Base-by-base conservation (phyloP, 2,888 invertebrate genomes). In the Stramonita haemastoma region DNA sequence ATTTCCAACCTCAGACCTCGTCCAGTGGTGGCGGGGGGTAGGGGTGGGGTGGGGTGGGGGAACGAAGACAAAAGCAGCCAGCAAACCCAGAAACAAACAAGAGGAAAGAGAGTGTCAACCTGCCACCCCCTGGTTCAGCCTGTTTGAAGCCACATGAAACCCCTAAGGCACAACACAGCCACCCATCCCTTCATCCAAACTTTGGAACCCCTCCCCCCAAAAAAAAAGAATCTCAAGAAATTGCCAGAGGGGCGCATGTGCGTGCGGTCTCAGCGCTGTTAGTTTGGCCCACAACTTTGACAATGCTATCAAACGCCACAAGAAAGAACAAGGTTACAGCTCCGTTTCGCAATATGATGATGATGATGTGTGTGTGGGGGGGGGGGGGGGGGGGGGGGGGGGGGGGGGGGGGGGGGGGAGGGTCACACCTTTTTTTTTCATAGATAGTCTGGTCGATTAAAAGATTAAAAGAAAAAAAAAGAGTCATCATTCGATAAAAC, bases 201-300 rank as follows among this genome's bases (percentile, higher is more conserved):
- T 46, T 46, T 46, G 13, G 32, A 32, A 13, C 77, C 77, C 32
- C 77, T 32, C 77, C 15, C 15, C 15, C 34, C 19, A 0, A 73
- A 73, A 46, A 46, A 46, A 46, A 46, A 46, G 2, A 5, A 8
- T 46, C 46, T 46, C 46, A 46, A 17, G 17, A 79, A 32, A 79
- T 79, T 15, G 77, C 77, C 32, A 32, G 77, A 79, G 77, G 77
- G 29, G 77, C 1, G 32, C 77, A 79, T 79, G 77, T 79, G 77
- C 77, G 19, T 79, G 77, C 77, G 77, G 77, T 79, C 77, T 79
- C 77, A 79, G 77, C 34, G 15, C 77, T 79, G 77, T 79, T 79
- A 32, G 77, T 32, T 79, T 32, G 32, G 15, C 17, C 77, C 77
- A 32, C 13, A 32, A 17, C 34, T 13, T 79, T 0, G 77, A 79